phyloP scores from a whole-genome alignment of 1,140 invertebrate species.

The Yoshiicerus persimilis region DNA sequence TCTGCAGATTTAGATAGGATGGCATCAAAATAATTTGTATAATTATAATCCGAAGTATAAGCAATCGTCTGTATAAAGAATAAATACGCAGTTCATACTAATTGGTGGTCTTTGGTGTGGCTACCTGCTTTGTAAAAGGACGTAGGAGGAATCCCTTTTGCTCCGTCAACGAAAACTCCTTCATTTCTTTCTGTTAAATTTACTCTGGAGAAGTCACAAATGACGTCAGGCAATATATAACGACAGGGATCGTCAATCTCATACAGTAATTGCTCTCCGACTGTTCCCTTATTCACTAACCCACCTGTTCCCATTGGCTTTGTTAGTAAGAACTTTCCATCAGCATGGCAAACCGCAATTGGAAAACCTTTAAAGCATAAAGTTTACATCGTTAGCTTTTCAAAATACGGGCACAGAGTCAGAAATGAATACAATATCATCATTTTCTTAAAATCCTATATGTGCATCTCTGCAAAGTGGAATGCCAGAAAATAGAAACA shows the following conservation, averaged over 20 bases:
- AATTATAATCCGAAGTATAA: no score
- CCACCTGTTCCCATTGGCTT: slow-evolving; percentile 60
- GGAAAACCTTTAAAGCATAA: slow-evolving; percentile 56
- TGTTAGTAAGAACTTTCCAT: slow-evolving; percentile 57
- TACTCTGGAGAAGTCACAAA: slow-evolving; percentile 59
- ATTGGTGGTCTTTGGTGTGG: neutral
- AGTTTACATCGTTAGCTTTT: neutral
- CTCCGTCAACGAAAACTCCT: slow-evolving; percentile 57
- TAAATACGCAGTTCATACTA: no score
- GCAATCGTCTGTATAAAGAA: no score
- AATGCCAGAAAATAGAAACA: no score
- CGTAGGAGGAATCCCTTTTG: slow-evolving; percentile 56
- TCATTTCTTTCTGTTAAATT: slow-evolving; percentile 52
- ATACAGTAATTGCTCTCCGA: slow-evolving; percentile 59
- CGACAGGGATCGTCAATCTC: slow-evolving; percentile 59
- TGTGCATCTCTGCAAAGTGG: no score
- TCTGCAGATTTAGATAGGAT: no score
- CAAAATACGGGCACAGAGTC: no score
- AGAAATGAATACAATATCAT: no score
- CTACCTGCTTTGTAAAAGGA: slow-evolving; percentile 56
- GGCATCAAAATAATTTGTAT: no score
- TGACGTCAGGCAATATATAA: slow-evolving; percentile 60
- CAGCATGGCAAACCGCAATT: slow-evolving; percentile 56
- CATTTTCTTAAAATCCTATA: no score
- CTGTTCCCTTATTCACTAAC: slow-evolving; percentile 54